Evolutionary conservation across 2,888 invertebrate species (phyloP), one percentile per base, ranked within the genome.

Genomic region (Horisme vitalbata): DNA sequence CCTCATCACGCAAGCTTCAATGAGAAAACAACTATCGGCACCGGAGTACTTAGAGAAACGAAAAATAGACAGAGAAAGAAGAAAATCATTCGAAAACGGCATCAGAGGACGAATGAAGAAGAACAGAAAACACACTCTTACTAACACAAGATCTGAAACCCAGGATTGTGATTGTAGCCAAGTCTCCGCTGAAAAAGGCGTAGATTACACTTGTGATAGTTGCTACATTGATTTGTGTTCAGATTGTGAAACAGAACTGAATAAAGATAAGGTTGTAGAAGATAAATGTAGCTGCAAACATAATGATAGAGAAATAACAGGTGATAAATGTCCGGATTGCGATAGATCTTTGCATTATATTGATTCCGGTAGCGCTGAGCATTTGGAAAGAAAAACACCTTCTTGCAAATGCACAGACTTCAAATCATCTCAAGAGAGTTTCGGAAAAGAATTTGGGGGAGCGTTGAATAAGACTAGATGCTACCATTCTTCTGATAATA

Each of bases 11-110:
- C 89, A 90, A 77, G 89, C 91, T 2, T 91, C 92, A 1, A 93
- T 94, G 71, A 92, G 95, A 52, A 94, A 95, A 62, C 94, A 94
- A 63, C 91, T 94, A 39, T 95, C 95, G 14, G 96, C 97, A 0
- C 97, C 97, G 0, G 97, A 97, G 61, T 98, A 98, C 78, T 88
- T 97, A 48, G 97, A 98, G 73, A 94, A 95, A 58, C 90, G 97
- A 15, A 95, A 96, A 71, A 90, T 94, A 39, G 94, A 94, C 61
- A 88, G 93, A 34, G 93, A 94, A 36, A 90, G 94, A 64, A 79
- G 93, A 57, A 92, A 92, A 68, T 92, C 93, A 1, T 89, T 86
- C 38, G 93, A 93, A 70, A 91, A 91, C 36, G 91, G 92, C 31
- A 75, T 91, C 28, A 78, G 92, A 62, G 91, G 91, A 7, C 87